Evolutionary conservation across 2,888 invertebrate species (phyloP).

Genomic region (Stomorhina lunata): DNA sequence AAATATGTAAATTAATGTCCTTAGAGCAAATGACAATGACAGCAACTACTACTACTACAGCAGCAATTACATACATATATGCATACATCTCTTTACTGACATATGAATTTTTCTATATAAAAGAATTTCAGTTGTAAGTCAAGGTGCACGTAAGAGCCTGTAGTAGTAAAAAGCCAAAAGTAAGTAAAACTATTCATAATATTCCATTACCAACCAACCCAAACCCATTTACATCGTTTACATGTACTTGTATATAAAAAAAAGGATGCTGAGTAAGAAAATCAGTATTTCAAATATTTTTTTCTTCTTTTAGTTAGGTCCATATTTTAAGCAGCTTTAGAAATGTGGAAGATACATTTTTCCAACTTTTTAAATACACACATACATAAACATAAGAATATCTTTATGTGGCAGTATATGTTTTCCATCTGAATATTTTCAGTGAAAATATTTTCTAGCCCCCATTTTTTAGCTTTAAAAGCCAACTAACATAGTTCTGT

Average conservation of each 20-base stretch:
- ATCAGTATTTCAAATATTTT: too few species aligned
- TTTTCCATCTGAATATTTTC: constrained; percentile 11
- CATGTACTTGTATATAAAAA: neutral
- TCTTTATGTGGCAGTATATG: neutral
- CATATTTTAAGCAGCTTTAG: neutral
- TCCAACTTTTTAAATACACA: neutral
- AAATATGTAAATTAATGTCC: constrained; percentile 36
- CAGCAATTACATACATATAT: neutral
- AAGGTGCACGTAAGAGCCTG: constrained; percentile 40
- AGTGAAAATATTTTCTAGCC: constrained; percentile 33
- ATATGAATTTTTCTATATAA: neutral
- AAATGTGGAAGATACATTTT: constrained; percentile 4
- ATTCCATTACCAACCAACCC: constrained; percentile 19
- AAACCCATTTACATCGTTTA: neutral
- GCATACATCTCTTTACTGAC: neutral
- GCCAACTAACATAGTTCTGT: neutral
- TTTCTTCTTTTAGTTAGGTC: neutral
- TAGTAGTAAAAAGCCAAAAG: too few species aligned
- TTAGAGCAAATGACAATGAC: constrained; percentile 20
- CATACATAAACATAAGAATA: neutral
- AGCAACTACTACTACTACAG: neutral
- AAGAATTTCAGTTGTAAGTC: constrained; percentile 30
- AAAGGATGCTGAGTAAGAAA: too few species aligned
- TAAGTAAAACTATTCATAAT: constrained; percentile 14
- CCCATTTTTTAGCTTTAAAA: constrained; percentile 29